Evolutionary conservation across 1,140 invertebrate genomes (phyloP).

Genomic region (Eulimnadia texana): DNA sequence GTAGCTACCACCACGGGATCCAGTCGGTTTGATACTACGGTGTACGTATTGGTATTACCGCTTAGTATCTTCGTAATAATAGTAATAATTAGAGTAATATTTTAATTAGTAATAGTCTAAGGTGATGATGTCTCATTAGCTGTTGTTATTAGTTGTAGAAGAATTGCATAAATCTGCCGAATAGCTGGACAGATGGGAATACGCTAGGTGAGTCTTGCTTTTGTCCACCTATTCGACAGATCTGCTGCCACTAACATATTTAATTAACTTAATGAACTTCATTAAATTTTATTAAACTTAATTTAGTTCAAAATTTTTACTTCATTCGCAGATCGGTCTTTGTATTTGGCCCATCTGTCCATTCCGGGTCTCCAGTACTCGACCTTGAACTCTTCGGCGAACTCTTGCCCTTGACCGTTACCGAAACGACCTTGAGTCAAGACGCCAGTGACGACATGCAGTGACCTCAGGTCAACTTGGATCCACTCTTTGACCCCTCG

Average conservation of each 20-base stretch:
- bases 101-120: background rate
- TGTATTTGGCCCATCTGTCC: conserved; percentile 59
- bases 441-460: conserved; percentile 68
- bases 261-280: too few relatives aligned
- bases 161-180: too few relatives aligned
- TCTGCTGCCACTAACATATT: too few relatives aligned
- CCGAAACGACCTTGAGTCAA: conserved; percentile 86
- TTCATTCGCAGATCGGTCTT: conserved; percentile 53
- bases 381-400: conserved; percentile 62
- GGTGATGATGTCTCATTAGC: background rate
- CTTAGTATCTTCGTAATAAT: conserved; percentile 44
- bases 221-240: too few relatives aligned
- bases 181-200: too few relatives aligned
- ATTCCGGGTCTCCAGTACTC: conserved; percentile 65
- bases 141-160: too few relatives aligned
- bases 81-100: too few relatives aligned
- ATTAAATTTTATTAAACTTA: too few relatives aligned
- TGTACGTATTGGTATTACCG: conserved; percentile 51
- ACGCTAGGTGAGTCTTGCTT: too few relatives aligned
- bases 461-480: conserved; percentile 61
- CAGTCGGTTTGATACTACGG: conserved; percentile 42
- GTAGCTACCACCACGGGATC: conserved; percentile 47
- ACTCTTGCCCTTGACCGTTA: conserved; percentile 84
- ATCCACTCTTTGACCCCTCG: conserved; percentile 63
- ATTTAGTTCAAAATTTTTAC: conserved; percentile 30